These are phyloP conservation scores for Agapornis canus DNA, from an alignment of 2,797 vertebrate species.

Conservation along the genomic window DNA sequence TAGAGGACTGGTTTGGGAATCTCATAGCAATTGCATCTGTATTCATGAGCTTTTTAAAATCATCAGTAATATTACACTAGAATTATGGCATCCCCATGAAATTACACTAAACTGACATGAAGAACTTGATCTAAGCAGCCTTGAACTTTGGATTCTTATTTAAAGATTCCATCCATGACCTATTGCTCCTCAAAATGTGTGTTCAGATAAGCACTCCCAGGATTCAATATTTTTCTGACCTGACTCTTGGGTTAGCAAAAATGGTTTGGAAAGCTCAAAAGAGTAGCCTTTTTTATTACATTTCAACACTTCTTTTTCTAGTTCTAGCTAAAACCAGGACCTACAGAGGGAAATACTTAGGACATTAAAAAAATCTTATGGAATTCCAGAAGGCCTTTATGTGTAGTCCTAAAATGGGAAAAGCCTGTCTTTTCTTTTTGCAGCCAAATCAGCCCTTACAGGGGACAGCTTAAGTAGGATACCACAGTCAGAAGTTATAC, in stretches of 20 bases:
- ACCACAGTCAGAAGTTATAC: background rate
- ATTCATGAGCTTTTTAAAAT: conserved; percentile 19
- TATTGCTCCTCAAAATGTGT: conserved; percentile 14
- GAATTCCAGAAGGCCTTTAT: background rate
- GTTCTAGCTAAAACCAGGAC: background rate
- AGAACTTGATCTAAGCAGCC: background rate
- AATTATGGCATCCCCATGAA: background rate
- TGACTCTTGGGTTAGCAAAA: conserved; percentile 27
- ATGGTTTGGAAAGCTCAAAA: conserved; percentile 14
- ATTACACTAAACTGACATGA: conserved; percentile 1
- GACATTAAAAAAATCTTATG: background rate
- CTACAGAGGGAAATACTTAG: background rate
- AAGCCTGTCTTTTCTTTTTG: conserved; percentile 12
- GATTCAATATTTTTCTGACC: conserved; percentile 45
- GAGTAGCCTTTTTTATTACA: conserved; percentile 8
- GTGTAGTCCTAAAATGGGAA: background rate
- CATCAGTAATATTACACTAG: background rate
- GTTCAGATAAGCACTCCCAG: conserved; percentile 5
- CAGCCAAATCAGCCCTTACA: background rate
- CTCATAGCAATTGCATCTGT: background rate
- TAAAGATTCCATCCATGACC: conserved; percentile 18
- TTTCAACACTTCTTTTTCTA: conserved; percentile 41
- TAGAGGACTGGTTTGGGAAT: conserved; percentile 17
- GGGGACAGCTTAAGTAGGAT: background rate
- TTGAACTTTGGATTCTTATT: conserved; percentile 41